Percentiles rank a stretch among this genome's conserved stretches.
These are phyloP conservation scores for Nothura maculosa DNA, from an alignment of 2,797 vertebrate genomes.

Conservation along the genomic window DNA sequence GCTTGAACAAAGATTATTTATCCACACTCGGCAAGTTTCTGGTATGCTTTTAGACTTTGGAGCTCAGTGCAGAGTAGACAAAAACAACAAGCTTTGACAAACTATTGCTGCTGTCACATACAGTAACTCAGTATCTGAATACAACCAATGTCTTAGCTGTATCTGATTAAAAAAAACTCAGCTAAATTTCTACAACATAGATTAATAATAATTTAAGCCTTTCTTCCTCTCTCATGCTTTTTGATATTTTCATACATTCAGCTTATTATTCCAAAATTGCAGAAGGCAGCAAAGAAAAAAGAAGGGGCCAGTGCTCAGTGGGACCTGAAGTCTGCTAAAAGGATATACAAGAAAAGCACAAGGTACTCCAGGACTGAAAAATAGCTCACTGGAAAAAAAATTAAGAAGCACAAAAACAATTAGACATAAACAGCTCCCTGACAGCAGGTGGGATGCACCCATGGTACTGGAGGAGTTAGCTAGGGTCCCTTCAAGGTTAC, in stretches of 20 bases:
- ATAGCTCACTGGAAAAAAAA: too few species aligned
- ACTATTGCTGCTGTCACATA: background rate
- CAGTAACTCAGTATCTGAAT: background rate
- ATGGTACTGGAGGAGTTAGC: too few species aligned
- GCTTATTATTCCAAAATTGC: background rate
- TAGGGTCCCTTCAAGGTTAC: too few species aligned
- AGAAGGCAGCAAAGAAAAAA: background rate
- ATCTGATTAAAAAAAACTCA: background rate
- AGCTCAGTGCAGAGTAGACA: background rate
- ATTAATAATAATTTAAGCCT: background rate
- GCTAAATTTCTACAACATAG: background rate
- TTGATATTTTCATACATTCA: background rate
- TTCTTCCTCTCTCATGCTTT: background rate
- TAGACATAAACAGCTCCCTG: too few species aligned
- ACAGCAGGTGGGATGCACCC: too few species aligned
- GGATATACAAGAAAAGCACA: too few species aligned
- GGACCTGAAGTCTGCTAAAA: too few species aligned
- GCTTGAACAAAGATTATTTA: background rate
- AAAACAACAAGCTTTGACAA: background rate
- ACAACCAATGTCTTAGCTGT: background rate
- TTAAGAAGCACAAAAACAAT: too few species aligned
- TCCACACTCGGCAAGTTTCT: background rate
- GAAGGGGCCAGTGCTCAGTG: too few species aligned
- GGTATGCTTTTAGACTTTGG: background rate
- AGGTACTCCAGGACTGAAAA: too few species aligned